Percentiles rank a stretch among this genome's conserved stretches.
Evolutionary conservation across 2,113 vertebrate genomes (phyloP).

Genomic region (Vicugna pacos): DNA sequence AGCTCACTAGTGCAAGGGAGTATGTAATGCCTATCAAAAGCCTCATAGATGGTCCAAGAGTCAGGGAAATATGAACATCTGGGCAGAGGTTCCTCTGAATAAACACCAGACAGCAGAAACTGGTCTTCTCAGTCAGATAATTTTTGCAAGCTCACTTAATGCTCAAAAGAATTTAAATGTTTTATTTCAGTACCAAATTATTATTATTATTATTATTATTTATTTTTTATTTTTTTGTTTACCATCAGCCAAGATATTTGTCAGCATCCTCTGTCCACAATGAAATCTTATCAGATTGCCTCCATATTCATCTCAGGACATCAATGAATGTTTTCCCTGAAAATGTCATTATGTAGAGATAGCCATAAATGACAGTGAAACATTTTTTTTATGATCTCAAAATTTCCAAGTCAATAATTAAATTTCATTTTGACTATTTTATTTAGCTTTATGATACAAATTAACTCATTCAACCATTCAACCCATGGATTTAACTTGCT

Average conservation of each 20-base stretch:
- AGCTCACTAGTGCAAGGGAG: background rate
- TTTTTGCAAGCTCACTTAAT: conserved; percentile 38
- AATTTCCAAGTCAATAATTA: background rate
- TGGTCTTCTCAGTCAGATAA: background rate
- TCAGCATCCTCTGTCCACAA: background rate
- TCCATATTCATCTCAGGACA: background rate
- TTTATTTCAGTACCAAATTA: background rate
- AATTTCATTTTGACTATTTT: background rate
- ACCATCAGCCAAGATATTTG: background rate
- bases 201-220: too few relatives aligned
- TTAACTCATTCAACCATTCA: background rate
- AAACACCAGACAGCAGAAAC: background rate
- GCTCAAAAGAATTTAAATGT: background rate
- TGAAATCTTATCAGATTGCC: background rate
- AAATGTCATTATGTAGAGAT: background rate
- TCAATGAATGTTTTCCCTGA: background rate
- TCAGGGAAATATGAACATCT: background rate
- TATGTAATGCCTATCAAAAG: background rate
- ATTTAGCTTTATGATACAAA: background rate
- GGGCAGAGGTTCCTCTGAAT: background rate
- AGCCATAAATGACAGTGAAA: background rate
- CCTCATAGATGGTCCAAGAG: background rate
- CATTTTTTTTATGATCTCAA: background rate
- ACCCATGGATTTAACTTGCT: background rate
- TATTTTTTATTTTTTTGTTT: background rate